Conservation (phyloP, 2,888 invertebrate species). For the Drosophila testacea region DNA sequence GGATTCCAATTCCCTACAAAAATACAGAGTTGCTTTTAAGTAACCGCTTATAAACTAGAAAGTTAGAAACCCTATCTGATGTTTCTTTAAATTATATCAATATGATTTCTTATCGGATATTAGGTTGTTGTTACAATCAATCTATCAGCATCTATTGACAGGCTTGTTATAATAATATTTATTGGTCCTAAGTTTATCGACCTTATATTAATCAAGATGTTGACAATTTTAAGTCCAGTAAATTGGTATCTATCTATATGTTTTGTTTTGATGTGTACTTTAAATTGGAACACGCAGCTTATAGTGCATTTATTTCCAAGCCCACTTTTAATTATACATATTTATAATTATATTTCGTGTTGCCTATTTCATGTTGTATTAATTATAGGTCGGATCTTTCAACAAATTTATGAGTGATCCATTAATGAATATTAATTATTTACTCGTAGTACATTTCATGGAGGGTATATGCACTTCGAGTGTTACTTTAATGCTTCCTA, state of each 20-base stretch:
- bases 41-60: not conserved
- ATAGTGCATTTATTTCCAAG: not conserved
- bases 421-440: not conserved
- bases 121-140: too few species aligned
- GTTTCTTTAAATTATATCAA: not conserved
- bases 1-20: slow-evolving; percentile 15
- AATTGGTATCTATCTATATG: too few species aligned
- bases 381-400: not conserved
- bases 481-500: not conserved
- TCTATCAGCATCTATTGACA: too few species aligned
- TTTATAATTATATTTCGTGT: slow-evolving; percentile 4
- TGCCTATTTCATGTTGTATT: not conserved
- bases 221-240: too few species aligned
- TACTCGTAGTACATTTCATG: not conserved
- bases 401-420: not conserved
- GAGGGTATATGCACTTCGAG: slow-evolving; percentile 40
- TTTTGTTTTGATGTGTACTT: too few species aligned
- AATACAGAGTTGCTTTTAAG: not conserved
- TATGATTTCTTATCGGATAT: not conserved
- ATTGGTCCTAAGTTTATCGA: too few species aligned
- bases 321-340: not conserved
- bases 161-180: too few species aligned
- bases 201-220: too few species aligned
- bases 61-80: not conserved
- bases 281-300: too few species aligned